Conservation (phyloP, 1,140 invertebrate genomes). For the Hylyphantes graminicola region DNA sequence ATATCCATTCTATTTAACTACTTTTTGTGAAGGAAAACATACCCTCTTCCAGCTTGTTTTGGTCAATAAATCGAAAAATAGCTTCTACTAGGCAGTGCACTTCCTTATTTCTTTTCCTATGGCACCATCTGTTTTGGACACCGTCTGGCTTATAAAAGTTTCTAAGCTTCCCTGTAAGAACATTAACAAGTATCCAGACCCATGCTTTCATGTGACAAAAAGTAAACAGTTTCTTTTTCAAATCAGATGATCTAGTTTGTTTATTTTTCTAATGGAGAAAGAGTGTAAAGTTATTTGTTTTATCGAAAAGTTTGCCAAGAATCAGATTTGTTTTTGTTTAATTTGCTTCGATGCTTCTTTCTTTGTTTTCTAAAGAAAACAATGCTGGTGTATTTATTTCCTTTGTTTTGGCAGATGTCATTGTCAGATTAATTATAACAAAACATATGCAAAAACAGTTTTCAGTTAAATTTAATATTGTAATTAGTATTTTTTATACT, state of each 20-base stretch:
- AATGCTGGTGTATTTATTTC: too few relatives aligned
- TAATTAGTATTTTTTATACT: too few relatives aligned
- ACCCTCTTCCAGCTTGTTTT: not conserved
- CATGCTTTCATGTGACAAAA: constrained; percentile 38
- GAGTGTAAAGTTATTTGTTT: not conserved
- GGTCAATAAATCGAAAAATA: constrained; percentile 53
- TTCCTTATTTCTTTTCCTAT: constrained; percentile 1
- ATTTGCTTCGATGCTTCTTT: too few relatives aligned
- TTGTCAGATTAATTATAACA: too few relatives aligned
- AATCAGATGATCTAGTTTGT: constrained; percentile 25
- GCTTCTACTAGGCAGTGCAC: constrained; percentile 7
- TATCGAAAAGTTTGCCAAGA: too few relatives aligned
- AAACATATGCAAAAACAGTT: too few relatives aligned
- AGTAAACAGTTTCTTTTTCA: constrained; percentile 38
- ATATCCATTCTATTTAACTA: not conserved
- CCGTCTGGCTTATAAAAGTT: constrained; percentile 29
- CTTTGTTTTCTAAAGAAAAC: too few relatives aligned
- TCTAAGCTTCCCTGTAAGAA: not conserved
- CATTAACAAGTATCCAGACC: constrained; percentile 27
- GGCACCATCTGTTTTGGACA: constrained; percentile 35
- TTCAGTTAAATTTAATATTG: too few relatives aligned
- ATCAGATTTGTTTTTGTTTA: too few relatives aligned
- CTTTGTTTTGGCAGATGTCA: too few relatives aligned
- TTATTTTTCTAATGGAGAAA: constrained; percentile 18
- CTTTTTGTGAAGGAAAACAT: constrained; percentile 16